Base-by-base conservation (phyloP, 2,888 invertebrate species). In the Eupithecia tripunctaria region DNA sequence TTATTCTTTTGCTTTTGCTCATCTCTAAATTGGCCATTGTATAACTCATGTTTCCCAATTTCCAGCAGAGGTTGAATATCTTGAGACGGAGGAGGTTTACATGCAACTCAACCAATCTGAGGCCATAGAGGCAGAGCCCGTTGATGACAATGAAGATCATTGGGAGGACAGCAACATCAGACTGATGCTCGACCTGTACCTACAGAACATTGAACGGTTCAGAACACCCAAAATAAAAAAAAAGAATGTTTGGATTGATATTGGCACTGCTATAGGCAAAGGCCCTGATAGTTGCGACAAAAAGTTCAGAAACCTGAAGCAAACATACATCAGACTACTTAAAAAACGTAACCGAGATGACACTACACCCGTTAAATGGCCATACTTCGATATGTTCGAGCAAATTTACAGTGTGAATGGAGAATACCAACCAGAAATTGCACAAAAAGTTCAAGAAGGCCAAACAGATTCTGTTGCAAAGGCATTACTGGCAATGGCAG, bases 261-360 rank as follows among this genome's bases (percentile, higher is more conserved):
- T 94, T 41, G 85, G 88, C 1, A 85, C 85, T 66, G 86, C 85
- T 1, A 85, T 94, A 1, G 91, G 91, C 0, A 92, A 92, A 81
- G 86, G 88, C 2, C 91, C 94, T 2, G 91, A 93, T 14, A 86
- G 88, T 68, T 94, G 94, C 79, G 93, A 94, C 76, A 94, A 93
- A 77, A 94, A 94, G 78, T 94, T 94, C 79, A 85, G 94, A 71
- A 94, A 94, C 80, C 81, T 94, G 62, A 94, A 94, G 80, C 89
- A 90, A 78, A 94, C 94, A 6, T 94, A 94, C 76, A 84, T 94
- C 21, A 84, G 94, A 75, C 78, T 94, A 73, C 79, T 94, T 1
- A 91, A 90, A 76, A 94, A 92, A 80, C 91, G 89, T 70, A 90
- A 85, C 64, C 84, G 83, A 65, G 87, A 86, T 76, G 90, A 89